A percentile compares a stretch with the other conserved stretches of the same genome.
Evolutionary conservation across 1,140 invertebrate species (phyloP).

Genomic region (Zaprionus ornatus): DNA sequence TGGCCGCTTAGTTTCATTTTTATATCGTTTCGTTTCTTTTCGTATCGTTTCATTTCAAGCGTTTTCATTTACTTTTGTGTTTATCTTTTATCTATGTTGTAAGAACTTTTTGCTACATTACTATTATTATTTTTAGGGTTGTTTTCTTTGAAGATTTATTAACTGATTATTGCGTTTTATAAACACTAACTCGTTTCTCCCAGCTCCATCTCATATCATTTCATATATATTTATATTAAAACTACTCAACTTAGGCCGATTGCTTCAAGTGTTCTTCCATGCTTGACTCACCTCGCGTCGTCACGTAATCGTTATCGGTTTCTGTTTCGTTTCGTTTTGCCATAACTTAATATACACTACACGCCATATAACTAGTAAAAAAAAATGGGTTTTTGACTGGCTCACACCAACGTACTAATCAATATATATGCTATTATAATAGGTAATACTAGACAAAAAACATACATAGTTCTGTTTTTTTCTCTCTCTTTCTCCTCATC

Average conservation of each 20-base stretch:
- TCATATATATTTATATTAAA: constrained; percentile 50
- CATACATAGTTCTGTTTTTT: constrained; percentile 30
- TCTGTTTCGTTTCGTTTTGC: constrained; percentile 9
- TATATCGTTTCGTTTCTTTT: constrained; percentile 30
- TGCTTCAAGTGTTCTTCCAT: constrained; percentile 17
- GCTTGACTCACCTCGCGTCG: background rate
- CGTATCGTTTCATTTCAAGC: constrained; percentile 35
- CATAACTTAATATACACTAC: constrained; percentile 61
- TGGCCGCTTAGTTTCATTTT: constrained; percentile 78
- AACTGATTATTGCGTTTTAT: constrained; percentile 80
- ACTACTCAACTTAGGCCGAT: constrained; percentile 76
- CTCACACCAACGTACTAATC: constrained; percentile 47
- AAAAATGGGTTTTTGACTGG: constrained; percentile 58
- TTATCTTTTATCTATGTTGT: constrained; percentile 35
- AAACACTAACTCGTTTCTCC: constrained; percentile 67
- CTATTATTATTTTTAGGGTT: constrained; percentile 12
- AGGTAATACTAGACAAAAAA: constrained; percentile 44
- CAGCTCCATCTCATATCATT: background rate
- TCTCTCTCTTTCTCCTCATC: background rate
- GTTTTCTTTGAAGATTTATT: constrained; percentile 51
- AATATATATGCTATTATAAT: constrained; percentile 39
- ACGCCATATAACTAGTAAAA: constrained; percentile 72
- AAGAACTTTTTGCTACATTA: constrained; percentile 69
- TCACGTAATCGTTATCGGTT: constrained; percentile 4
- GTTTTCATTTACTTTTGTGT: constrained; percentile 34